phyloP scores from a whole-genome alignment of 2,113 vertebrate genomes.

The Notothenia rossii region DNA sequence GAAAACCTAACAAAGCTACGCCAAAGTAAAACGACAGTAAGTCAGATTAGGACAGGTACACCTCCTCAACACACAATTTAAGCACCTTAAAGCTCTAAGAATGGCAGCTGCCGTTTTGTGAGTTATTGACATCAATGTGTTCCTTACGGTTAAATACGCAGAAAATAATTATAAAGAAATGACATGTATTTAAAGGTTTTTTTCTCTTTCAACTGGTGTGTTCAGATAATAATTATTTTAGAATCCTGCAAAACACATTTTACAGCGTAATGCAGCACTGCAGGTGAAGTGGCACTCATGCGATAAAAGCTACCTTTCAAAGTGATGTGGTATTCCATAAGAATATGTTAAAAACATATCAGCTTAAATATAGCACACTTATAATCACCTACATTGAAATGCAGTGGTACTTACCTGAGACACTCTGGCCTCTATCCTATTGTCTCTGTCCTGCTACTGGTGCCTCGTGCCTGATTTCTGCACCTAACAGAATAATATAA shows the following conservation, averaged over 20 bases:
- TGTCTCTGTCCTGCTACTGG: neutral
- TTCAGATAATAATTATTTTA: conserved; percentile 1
- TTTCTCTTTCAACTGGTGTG: conserved; percentile 13
- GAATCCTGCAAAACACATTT: conserved; percentile 28
- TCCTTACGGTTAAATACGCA: neutral
- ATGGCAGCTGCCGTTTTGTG: neutral
- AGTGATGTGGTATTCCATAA: conserved; percentile 46
- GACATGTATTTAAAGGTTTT: neutral
- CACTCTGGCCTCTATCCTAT: conserved; percentile 17
- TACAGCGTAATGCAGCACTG: conserved; percentile 30
- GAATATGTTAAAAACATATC: conserved; percentile 62
- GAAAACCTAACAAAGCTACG: conserved; percentile 28
- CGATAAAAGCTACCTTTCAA: conserved; percentile 56
- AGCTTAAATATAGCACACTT: conserved; percentile 61
- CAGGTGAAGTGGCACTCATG: conserved; percentile 58
- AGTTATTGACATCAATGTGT: neutral
- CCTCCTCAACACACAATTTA: neutral
- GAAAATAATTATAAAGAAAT: neutral
- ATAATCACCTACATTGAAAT: conserved; percentile 36
- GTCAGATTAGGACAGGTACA: neutral
- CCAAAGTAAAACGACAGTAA: conserved; percentile 17
- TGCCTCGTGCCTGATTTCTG: neutral
- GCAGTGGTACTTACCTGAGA: conserved; percentile 51
- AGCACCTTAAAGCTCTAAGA: neutral
- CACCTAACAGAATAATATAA: neutral